Base-by-base conservation (phyloP, 2,888 invertebrate genomes). In the Carpatolechia fugitivella region DNA sequence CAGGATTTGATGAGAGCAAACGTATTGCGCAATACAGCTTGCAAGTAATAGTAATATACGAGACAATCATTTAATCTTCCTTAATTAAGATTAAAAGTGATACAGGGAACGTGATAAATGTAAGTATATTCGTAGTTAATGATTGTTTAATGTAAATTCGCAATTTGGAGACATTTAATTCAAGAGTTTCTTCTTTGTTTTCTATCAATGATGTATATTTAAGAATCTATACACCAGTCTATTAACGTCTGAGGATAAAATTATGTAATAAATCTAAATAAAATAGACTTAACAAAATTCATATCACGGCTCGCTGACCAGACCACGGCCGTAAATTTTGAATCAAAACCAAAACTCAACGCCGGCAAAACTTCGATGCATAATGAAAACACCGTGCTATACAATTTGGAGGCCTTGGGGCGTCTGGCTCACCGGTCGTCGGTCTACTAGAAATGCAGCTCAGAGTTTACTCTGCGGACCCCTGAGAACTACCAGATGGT, bases 401-500 rank as follows among this genome's bases (percentile, higher is more conserved):
- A 76, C 76, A 85, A 87, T 86, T 86, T 81, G 82, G 80, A 82
- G 75, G 80, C 82, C 74, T 69, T 60, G 35, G 75, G 83, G 72
- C 72, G 64, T 74, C 68, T 66, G 62, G 69, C 69, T 70, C 70
- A 65, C 64, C 63, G 58, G 65, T 44, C 20, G 13, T 24, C 20
- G 44, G 44, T 72, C 72, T 73, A 76, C 64, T 68, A 72, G 70
- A 69, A 72, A 70, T 74, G 76, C 73, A 71, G 78, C 65, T 66
- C 69, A 70, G 76, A 66, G 80, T 80, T 81, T 80, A 76, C 74
- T 69, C 70, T 67, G 66, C 68, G 66, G 74, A 61, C 74, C 78
- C 82, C 70, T 88, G 88, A 76, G 87, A 89, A 81, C 68, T 62
- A 69, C 69, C 89, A 89, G 85, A 83, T 89, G 88, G 66, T 74